These are phyloP conservation scores for Ophion ventricosus DNA, from an alignment of 2,888 invertebrate species.

Conservation along the genomic window DNA sequence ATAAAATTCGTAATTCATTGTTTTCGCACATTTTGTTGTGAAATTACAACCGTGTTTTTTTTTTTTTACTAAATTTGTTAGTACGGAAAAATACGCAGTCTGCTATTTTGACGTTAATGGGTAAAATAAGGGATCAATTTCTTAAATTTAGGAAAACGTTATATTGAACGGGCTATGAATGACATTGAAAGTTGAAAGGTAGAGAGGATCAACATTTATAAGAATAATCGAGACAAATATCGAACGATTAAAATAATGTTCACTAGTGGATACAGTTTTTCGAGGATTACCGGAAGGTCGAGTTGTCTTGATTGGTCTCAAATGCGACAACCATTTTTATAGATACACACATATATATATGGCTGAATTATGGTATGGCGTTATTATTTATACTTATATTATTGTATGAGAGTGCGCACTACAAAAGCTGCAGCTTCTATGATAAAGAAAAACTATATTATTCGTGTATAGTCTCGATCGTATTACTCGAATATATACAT, in stretches of 20 bases:
- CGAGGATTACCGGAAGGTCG: slow-evolving; percentile 22
- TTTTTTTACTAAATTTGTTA: neutral
- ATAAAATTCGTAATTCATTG: too few species aligned
- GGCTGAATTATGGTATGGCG: slow-evolving; percentile 12
- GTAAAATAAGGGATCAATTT: neutral
- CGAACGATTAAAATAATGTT: slow-evolving; percentile 42
- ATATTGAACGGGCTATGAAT: slow-evolving; percentile 36
- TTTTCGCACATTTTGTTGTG: too few species aligned
- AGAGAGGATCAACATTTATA: slow-evolving; percentile 27
- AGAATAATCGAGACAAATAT: slow-evolving; percentile 28
- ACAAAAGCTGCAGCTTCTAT: slow-evolving; percentile 78
- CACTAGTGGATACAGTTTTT: slow-evolving; percentile 27
- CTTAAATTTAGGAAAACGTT: slow-evolving; percentile 26
- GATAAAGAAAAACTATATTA: slow-evolving; percentile 63
- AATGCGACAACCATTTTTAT: slow-evolving; percentile 11
- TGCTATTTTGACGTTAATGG: slow-evolving; percentile 43
- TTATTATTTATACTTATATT: slow-evolving; percentile 29
- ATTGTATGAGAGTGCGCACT: slow-evolving; percentile 76
- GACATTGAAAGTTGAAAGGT: slow-evolving; percentile 6
- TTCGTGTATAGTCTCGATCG: slow-evolving; percentile 60
- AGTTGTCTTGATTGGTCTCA: slow-evolving; percentile 21
- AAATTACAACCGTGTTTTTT: too few species aligned
- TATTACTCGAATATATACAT: slow-evolving; percentile 39
- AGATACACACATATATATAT: slow-evolving; percentile 11
- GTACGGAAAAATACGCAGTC: neutral